Evolutionary conservation across 2,113 vertebrate genomes (phyloP).

Genomic region (Oreochromis spilurus): DNA sequence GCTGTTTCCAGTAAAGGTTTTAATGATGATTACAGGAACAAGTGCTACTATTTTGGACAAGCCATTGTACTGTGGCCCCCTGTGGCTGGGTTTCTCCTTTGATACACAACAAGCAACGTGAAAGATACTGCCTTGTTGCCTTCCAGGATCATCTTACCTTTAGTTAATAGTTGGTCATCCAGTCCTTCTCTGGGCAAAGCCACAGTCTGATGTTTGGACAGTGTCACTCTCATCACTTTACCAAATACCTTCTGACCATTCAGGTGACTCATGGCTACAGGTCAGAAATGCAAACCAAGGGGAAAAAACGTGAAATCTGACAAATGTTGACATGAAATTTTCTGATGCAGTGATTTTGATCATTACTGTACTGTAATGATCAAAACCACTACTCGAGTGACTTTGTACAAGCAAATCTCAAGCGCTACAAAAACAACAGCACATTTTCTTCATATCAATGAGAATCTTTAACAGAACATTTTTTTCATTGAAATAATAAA

Average conservation of each 20-base stretch:
- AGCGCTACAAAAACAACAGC: background rate
- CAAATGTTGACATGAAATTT: background rate
- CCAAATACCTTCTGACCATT: constrained; percentile 99
- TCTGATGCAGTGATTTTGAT: background rate
- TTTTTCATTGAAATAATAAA: background rate
- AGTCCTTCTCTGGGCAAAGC: constrained; percentile 94
- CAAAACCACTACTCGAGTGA: background rate
- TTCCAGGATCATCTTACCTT: constrained; percentile 56
- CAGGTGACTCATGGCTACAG: constrained; percentile 93
- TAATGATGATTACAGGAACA: background rate
- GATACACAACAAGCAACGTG: background rate
- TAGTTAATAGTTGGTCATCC: constrained; percentile 95
- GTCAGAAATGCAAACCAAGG: background rate
- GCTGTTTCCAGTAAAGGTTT: background rate
- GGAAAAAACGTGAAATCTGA: background rate
- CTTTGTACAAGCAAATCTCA: background rate
- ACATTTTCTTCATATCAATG: background rate
- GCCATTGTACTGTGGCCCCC: background rate
- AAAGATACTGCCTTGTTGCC: background rate
- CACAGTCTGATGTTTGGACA: constrained; percentile 96
- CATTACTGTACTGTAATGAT: background rate
- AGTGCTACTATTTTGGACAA: background rate
- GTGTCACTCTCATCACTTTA: constrained; percentile 96
- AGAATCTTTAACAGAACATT: background rate
- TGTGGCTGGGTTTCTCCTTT: background rate